Evolutionary conservation across 2,113 vertebrate species (phyloP), one percentile per base, ranked within the genome.

Genomic region (Mastomys natalensis): DNA sequence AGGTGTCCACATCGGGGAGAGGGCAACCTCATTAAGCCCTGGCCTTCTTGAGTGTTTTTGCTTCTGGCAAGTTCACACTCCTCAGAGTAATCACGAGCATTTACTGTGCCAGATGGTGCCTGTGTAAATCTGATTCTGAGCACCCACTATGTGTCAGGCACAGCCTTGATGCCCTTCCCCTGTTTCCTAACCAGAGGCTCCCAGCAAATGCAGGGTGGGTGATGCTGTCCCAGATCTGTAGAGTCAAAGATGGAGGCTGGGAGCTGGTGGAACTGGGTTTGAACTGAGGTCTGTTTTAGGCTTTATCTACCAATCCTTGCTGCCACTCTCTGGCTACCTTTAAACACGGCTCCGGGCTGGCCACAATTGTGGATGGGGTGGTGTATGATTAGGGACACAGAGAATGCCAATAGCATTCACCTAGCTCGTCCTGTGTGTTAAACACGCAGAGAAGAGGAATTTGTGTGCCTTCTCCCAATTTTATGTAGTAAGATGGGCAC

Each of bases 371-470:
- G 0, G 40, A 5, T 37, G 48, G 16, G 72, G 17, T 80, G 0
- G 8, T 11, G 10, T 64, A 2, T n/a, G 12, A 31, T 1, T 1
- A 80, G 74, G 10, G 73, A 29, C 21, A 1, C 0, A 0, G 7
- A 72, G n/a, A 16, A 15, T 4, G 2, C 70, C 0, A 0, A 17
- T 12, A 12, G 22, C 37, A 53, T 81, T n/a, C 26, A 7, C 1
- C 1, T 15, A 90, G n/a, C 8, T 51, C 45, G 45, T 48, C 13
- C 53, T 64, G 34, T 19, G n/a, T 8, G 53, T 26, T 37, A 7
- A 22, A 26, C 5, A 0, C 45, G 4, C 0, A 45, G 0, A 3
- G 45, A 74, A 58, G 3, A 0, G 34, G 66, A 1, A 0, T 72
- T 76, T 13, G 12, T 0, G 0, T 34, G 76, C 15, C 3, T 21